Conservation (phyloP, 2,888 invertebrate genomes). For the Cryptocephalus primarius region DNA sequence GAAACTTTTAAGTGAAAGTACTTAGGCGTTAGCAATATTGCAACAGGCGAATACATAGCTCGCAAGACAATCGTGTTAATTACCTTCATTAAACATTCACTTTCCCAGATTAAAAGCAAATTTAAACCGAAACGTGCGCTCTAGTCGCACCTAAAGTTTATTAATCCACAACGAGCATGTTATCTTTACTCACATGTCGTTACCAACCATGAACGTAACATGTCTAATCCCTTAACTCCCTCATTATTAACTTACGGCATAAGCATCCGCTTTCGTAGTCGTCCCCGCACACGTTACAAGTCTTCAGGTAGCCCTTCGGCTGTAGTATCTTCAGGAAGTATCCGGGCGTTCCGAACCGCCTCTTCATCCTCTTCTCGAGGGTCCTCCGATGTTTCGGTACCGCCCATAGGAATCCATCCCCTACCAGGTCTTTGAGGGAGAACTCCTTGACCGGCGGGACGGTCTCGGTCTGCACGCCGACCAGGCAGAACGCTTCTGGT, state of each 20-base stretch:
- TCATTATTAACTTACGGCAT: slow-evolving; percentile 68
- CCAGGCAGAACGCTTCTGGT: slow-evolving; percentile 27
- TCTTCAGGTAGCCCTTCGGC: slow-evolving; percentile 62
- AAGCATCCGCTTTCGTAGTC: slow-evolving; percentile 67
- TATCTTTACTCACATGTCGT: no score
- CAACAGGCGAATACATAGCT: no score
- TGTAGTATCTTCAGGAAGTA: slow-evolving; percentile 57
- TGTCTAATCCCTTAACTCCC: no score
- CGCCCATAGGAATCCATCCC: slow-evolving; percentile 69
- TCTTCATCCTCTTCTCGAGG: slow-evolving; percentile 58
- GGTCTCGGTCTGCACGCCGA: slow-evolving; percentile 18
- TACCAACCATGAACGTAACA: no score
- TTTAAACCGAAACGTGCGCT: no score
- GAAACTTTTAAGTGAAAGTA: no score
- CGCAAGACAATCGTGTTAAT: no score
- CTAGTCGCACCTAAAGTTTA: no score
- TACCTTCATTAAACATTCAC: no score
- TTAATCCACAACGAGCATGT: no score
- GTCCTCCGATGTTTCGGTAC: slow-evolving; percentile 71
- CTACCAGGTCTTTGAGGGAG: slow-evolving; percentile 53
- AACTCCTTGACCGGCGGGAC: slow-evolving; percentile 17
- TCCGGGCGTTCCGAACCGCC: slow-evolving; percentile 61
- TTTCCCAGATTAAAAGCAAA: no score
- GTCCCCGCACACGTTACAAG: slow-evolving; percentile 76
- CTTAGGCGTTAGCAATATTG: no score